Percentiles rank a stretch among this genome's conserved stretches.
Conservation (phyloP, 2,113 vertebrate species). For the Procavia capensis region DNA sequence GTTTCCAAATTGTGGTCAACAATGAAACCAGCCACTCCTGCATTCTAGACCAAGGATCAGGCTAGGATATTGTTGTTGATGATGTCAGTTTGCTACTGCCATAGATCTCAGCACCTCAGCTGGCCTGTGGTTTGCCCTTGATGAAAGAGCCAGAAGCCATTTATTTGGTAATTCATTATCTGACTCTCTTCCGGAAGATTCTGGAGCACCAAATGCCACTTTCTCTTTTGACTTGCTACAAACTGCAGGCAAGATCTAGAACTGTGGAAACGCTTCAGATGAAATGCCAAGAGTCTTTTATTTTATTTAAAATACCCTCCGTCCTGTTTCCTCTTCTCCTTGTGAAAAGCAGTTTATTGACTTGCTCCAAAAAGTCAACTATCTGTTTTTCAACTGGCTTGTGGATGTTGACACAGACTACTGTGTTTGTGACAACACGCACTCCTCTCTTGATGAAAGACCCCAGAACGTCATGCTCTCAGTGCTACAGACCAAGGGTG, state of each 20-base stretch:
- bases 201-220: constrained; percentile 25
- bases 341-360: constrained; percentile 19
- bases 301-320: neutral
- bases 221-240: constrained; percentile 53
- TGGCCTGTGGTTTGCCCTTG: neutral
- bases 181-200: constrained; percentile 50
- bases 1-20: neutral
- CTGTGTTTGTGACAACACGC: neutral
- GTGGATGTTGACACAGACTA: neutral
- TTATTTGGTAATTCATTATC: constrained; percentile 49
- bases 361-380: constrained; percentile 25
- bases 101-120: constrained; percentile 11
- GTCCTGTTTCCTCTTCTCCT: neutral
- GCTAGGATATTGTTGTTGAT: neutral
- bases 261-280: neutral
- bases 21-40: constrained; percentile 2
- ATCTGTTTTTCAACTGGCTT: neutral
- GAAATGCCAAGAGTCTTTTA: constrained; percentile 33
- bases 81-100: constrained; percentile 16
- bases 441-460: constrained; percentile 7
- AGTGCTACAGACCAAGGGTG: neutral
- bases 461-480: neutral
- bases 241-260: neutral
- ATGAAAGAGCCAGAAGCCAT: constrained; percentile 26
- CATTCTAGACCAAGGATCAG: neutral